These are phyloP conservation scores for Anadara kagoshimensis DNA, from an alignment of 1,140 invertebrate genomes.

Conservation along the genomic window DNA sequence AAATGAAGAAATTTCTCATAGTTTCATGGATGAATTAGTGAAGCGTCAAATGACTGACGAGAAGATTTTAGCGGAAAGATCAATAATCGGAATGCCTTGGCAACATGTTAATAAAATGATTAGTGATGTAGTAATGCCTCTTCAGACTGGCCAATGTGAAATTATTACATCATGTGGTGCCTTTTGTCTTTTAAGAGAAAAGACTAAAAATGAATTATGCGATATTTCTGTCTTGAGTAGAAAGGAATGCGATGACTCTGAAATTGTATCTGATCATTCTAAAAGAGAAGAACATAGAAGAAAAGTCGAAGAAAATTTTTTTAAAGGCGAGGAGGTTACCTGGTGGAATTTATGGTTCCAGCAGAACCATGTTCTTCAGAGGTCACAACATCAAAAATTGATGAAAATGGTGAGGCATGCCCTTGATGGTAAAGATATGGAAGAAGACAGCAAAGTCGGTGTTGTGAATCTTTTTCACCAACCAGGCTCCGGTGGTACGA, in stretches of 20 bases:
- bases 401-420: conserved; percentile 26
- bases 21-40: conserved; percentile 45
- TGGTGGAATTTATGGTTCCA: conserved; percentile 59
- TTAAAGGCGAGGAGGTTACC: conserved; percentile 43
- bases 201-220: conserved; percentile 48
- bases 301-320: conserved; percentile 49
- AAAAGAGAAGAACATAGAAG: conserved; percentile 31
- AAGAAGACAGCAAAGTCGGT: no score
- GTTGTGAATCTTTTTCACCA: conserved; percentile 53
- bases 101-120: conserved; percentile 45
- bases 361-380: conserved; percentile 48
- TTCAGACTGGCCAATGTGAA: conserved; percentile 32
- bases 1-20: conserved; percentile 39
- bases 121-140: conserved; percentile 22
- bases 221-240: conserved; percentile 54
- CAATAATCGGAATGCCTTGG: conserved; percentile 48
- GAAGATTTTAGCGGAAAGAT: conserved; percentile 21
- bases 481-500: conserved; percentile 61
- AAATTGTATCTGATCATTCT: conserved; percentile 1
- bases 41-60: conserved; percentile 34
- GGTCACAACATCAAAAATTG: conserved; percentile 40
- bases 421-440: conserved; percentile 37
- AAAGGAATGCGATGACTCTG: conserved; percentile 38
- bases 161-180: conserved; percentile 48
- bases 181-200: conserved; percentile 43